A percentile compares a stretch with the other conserved stretches of the same genome.
phyloP scores from a whole-genome alignment of 2,888 invertebrate species.

The Pseudolycoriella hygida region DNA sequence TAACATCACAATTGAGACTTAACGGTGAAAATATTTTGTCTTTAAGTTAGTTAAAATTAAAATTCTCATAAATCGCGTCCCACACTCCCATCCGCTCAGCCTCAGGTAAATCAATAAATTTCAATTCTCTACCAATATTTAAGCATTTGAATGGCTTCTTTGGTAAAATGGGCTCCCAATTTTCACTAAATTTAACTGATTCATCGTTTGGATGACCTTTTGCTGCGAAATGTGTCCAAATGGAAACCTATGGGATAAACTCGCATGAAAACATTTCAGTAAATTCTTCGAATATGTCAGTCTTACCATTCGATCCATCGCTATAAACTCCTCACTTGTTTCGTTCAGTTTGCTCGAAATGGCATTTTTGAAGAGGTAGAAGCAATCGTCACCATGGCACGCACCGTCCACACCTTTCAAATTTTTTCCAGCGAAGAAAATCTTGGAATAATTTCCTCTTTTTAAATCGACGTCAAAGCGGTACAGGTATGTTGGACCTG shows the following conservation, averaged over 20 bases:
- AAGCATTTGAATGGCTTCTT: conserved; percentile 6
- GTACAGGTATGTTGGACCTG: conserved; percentile 22
- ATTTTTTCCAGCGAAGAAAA: conserved; percentile 16
- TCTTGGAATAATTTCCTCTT: conserved; percentile 10
- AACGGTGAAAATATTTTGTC: too few species aligned
- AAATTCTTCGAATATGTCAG: too few species aligned
- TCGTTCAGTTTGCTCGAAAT: conserved; percentile 15
- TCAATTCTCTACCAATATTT: conserved; percentile 5
- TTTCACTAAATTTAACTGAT: background rate
- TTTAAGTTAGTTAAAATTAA: background rate
- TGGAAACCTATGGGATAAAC: background rate
- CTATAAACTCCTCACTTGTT: conserved; percentile 23
- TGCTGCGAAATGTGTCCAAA: background rate
- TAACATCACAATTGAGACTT: too few species aligned
- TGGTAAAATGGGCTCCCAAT: conserved; percentile 3
- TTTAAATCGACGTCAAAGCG: conserved; percentile 26
- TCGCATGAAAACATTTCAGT: background rate
- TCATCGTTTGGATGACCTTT: background rate
- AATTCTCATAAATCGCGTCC: conserved; percentile 7
- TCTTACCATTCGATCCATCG: conserved; percentile 21
- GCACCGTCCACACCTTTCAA: conserved; percentile 16
- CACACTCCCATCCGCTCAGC: conserved; percentile 4
- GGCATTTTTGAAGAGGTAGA: conserved; percentile 19
- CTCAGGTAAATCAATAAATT: conserved; percentile 5
- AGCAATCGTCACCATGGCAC: conserved; percentile 26